phyloP scores from a whole-genome alignment of 2,113 vertebrate genomes.

The Engystomops pustulosus region DNA sequence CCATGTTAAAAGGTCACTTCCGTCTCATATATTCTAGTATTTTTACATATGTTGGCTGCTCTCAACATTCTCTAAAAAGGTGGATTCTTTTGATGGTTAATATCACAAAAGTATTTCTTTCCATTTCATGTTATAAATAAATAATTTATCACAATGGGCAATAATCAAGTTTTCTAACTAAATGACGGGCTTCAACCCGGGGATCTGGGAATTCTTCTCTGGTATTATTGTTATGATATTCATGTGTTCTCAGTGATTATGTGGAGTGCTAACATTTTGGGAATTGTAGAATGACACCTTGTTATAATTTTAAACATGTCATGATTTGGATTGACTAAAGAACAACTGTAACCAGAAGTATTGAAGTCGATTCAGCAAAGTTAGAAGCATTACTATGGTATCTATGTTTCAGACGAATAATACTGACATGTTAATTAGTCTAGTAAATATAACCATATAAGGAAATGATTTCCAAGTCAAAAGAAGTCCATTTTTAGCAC shows the following conservation, averaged over 20 bases:
- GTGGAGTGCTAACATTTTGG: not conserved
- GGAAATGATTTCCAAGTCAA: not conserved
- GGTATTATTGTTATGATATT: not conserved
- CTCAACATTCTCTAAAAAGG: too few species aligned
- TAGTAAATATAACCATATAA: not conserved
- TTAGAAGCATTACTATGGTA: too few species aligned
- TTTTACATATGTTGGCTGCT: not conserved
- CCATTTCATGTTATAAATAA: not conserved
- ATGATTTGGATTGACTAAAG: not conserved
- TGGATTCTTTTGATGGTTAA: too few species aligned
- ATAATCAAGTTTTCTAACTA: not conserved
- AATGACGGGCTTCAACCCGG: too few species aligned
- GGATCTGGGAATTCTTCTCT: not conserved
- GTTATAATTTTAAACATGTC: not conserved
- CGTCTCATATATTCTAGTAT: not conserved
- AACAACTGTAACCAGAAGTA: too few species aligned
- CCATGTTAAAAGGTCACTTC: not conserved
- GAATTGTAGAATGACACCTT: not conserved
- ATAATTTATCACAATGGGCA: not conserved
- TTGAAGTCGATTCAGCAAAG: too few species aligned
- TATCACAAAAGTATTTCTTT: not conserved
- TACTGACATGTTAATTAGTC: not conserved
- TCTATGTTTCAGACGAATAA: too few species aligned
- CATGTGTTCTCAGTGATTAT: not conserved
- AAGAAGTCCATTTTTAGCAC: not conserved